phyloP scores from a whole-genome alignment of 2,797 vertebrate genomes.

The Premnoplex brunnescens region DNA sequence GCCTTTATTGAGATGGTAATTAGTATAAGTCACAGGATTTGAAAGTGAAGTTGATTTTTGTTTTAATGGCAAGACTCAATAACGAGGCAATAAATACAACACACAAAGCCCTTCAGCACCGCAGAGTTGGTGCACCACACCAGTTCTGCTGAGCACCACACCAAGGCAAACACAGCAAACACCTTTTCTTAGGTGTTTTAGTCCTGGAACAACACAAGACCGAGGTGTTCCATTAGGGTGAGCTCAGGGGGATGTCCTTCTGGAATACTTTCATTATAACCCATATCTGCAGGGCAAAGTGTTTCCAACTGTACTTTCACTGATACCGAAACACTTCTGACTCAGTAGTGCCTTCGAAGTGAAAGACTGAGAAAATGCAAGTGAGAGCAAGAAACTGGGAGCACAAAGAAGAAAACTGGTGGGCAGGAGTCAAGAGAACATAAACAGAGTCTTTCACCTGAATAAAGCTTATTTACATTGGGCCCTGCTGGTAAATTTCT shows the following conservation, averaged over 20 bases:
- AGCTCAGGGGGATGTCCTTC: not conserved
- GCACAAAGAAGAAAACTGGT: not conserved
- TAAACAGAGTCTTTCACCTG: not conserved
- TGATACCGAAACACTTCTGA: not conserved
- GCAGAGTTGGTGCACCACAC: not conserved
- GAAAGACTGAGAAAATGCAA: not conserved
- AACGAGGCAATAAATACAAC: not conserved
- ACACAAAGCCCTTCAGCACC: not conserved
- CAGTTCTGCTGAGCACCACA: not conserved
- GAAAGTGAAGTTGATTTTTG: not conserved
- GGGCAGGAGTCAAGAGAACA: not conserved
- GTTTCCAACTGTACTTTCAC: not conserved
- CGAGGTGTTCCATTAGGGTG: not conserved
- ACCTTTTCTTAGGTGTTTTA: not conserved
- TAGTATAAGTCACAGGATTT: not conserved
- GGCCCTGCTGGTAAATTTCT: not conserved
- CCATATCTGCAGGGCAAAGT: not conserved
- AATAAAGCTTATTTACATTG: not conserved
- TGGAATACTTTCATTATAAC: not conserved
- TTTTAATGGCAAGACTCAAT: not conserved
- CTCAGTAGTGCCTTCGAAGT: not conserved
- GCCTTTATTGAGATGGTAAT: conserved; percentile 24
- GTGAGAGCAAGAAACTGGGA: not conserved
- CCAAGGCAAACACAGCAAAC: not conserved
- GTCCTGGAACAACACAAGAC: not conserved